Evolutionary conservation across 2,797 vertebrate genomes (phyloP).

Genomic region (Falco biarmicus): DNA sequence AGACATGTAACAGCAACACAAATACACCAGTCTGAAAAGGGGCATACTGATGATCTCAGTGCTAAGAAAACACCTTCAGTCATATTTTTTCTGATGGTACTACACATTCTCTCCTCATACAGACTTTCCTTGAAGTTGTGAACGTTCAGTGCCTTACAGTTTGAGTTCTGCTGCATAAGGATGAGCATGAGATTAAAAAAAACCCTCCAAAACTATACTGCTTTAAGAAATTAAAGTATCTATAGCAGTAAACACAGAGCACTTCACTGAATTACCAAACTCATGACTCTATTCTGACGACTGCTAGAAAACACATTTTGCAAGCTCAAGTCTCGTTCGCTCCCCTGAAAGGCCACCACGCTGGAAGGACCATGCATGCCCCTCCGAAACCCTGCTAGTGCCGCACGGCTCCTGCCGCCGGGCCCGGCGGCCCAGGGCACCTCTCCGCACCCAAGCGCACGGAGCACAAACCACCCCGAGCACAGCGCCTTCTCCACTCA

Average conservation of each 20-base stretch:
- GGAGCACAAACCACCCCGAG: fast-evolving
- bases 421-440: background rate
- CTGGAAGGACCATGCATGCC: background rate
- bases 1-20: background rate
- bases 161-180: background rate
- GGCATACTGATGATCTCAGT: background rate
- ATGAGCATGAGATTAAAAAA: background rate
- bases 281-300: background rate
- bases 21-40: background rate
- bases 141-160: background rate
- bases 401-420: too few species aligned
- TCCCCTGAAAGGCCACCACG: background rate
- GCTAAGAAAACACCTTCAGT: background rate
- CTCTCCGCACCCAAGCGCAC: background rate
- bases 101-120: background rate
- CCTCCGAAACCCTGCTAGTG: too few species aligned
- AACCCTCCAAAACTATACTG: background rate
- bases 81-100: background rate
- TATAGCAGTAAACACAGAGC: background rate
- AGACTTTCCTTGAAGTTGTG: background rate
- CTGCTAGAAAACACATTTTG: background rate
- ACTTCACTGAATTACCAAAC: background rate
- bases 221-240: background rate
- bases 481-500: fast-evolving
- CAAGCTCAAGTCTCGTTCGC: background rate